These are phyloP conservation scores for Sebastolobus altivelis DNA, from an alignment of 2,797 vertebrate species.

Conservation along the genomic window DNA sequence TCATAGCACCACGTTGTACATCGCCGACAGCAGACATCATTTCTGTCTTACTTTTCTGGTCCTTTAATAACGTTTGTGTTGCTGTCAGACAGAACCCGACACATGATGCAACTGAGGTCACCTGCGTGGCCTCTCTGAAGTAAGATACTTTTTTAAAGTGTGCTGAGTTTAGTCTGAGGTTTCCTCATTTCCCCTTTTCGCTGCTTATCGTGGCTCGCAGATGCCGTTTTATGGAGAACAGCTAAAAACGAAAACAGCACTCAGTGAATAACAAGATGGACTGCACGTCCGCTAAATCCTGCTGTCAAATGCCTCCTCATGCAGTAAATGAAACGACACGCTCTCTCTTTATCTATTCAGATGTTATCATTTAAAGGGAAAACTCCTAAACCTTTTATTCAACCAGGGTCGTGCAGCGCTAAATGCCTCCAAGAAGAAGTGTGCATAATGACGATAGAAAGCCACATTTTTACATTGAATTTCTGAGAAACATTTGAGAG, in stretches of 20 bases:
- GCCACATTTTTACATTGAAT: neutral
- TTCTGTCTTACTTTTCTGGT: no score
- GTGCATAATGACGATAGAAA: neutral
- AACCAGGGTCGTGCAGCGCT: neutral
- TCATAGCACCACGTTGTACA: no score
- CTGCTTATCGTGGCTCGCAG: conserved; percentile 80
- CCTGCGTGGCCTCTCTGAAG: conserved; percentile 61
- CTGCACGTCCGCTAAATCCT: conserved; percentile 23
- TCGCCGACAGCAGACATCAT: no score
- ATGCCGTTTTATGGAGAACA: conserved; percentile 76
- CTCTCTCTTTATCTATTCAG: conserved; percentile 19
- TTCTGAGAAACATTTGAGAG: neutral
- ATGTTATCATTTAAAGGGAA: conserved; percentile 24
- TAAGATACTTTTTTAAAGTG: conserved; percentile 65
- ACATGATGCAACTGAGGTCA: conserved; percentile 63
- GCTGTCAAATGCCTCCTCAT: conserved; percentile 35
- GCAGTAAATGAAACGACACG: neutral
- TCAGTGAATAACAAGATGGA: conserved; percentile 51
- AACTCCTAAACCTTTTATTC: neutral
- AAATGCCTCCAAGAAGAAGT: neutral
- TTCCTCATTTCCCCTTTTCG: conserved; percentile 85
- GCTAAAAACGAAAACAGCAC: conserved; percentile 61
- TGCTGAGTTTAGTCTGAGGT: conserved; percentile 81
- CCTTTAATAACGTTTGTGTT: neutral
- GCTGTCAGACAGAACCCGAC: conserved; percentile 18